Base-by-base conservation (phyloP, 2,797 vertebrate species). In the Arrhamphus sclerolepis region DNA sequence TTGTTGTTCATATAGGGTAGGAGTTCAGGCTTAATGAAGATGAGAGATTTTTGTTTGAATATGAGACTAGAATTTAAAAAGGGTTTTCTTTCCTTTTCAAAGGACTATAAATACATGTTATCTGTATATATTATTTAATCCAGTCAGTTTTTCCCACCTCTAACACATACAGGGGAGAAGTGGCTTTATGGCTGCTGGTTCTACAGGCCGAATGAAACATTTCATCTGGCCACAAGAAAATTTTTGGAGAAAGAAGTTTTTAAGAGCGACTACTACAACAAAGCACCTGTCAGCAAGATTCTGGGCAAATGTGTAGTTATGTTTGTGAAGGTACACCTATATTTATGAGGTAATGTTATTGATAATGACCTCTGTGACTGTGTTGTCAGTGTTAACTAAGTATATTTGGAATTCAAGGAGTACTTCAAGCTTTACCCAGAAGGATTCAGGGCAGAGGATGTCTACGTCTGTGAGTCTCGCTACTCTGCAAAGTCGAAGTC, bases 121-220 rank as follows among this genome's bases (percentile, higher is more conserved):
- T 20, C n/a, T n/a, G 7, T 9, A 5, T 19, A 2, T 19, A 18
- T 14, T 5, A 20, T 43, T 5, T 41, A 26, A n/a, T 43, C 26
- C 4, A 19, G 48, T 22, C 3, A 1, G 1, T 54, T 62, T 47
- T 19, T 46, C 39, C 17, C 5, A 0, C 44, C 5, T 66, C 26
- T 56, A 0, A 66, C 52, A n/a, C 19, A 44, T 63, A 7, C 72
- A 99, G 97, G 97, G 60, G 97, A 98, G 87, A 97, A 98, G 62
- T 99, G 97, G 97, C 86, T 99, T 41, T 98, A 98, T 6, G 97
- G 97, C 70, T 97, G 96, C 89, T 99, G 97, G 97, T 99, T 99
- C 92, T 99, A 99, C 90, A 92, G 97, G 66, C 97, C 97, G 65
- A 98, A 95, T 70, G 97, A 98, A 92, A 99, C 97, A 0, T 99